Evolutionary conservation across 1,140 invertebrate species (phyloP), one percentile per base, ranked within the genome.

Genomic region (Armadillidium nasatum): DNA sequence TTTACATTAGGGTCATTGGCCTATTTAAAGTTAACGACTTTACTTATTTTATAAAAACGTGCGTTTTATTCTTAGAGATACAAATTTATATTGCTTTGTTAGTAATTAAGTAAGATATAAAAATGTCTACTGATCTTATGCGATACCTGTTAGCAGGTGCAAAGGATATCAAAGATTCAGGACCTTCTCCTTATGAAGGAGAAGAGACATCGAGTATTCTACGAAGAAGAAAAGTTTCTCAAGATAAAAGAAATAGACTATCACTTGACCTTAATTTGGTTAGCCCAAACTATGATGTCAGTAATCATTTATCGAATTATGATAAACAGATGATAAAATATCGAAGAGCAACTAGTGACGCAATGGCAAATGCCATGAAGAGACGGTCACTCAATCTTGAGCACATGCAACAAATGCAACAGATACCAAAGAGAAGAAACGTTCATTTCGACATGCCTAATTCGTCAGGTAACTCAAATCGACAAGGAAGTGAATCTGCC

Each of bases 161-260:
- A 19, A 60, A 60, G 50, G 50, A 60, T 7, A 19, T 60, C 19
- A 60, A 60, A 3, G 50, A 60, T 15, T 15, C 50, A 19, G 50
- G 50, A 19, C 50, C 50, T 60, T 60, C 50, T 19, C 50, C 50
- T 60, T 60, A 60, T 60, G 50, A 60, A 60, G 50, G 50, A 15
- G 19, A 60, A 1, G 11, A 13, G 4, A 7, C 11, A 15, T 60
- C 19, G 1, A 60, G 50, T 60, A 13, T 60, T 4, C 50, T 60
- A 4, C 50, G 11, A 1, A 13, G 50, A 60, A 13, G 50, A 19
- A 60, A 60, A 19, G 19, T 19, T 60, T 19, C 50, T 7, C 50
- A 19, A 60, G 50, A 60, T 60, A 60, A 60, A 19, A 60, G 50
- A 60, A 60, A 60, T 19, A 60, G 50, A 19, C 50, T 60, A 13